Percentiles rank a stretch among this genome's conserved stretches.
phyloP scores from a whole-genome alignment of 2,113 vertebrate species.

The Clarias macrocephalus region DNA sequence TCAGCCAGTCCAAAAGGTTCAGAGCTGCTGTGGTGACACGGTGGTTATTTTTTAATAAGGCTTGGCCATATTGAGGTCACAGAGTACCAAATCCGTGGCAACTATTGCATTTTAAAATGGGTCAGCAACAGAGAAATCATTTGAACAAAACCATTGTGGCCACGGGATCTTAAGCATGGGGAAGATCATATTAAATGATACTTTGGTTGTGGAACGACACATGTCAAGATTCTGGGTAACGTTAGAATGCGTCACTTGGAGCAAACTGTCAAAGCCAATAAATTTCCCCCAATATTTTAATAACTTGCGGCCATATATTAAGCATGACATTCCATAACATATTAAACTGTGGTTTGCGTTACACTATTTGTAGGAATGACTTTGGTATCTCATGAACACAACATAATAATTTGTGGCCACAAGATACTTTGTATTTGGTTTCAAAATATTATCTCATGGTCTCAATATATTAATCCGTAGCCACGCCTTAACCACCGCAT shows the following conservation, averaged over 20 bases:
- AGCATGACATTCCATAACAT: background rate
- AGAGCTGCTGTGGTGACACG: background rate
- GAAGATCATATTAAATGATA: background rate
- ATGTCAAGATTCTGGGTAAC: background rate
- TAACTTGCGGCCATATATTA: conserved; percentile 9
- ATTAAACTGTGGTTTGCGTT: background rate
- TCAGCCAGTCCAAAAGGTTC: background rate
- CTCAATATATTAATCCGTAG: background rate
- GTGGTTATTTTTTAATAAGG: conserved; percentile 16
- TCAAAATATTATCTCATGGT: background rate
- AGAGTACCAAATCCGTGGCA: background rate
- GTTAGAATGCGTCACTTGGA: background rate
- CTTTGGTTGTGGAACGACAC: background rate
- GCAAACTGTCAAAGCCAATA: background rate
- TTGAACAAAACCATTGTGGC: background rate
- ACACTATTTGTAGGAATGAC: background rate
- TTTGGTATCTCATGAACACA: background rate
- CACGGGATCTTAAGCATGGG: background rate
- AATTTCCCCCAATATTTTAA: background rate
- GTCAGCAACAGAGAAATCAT: background rate
- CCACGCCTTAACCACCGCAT: conserved; percentile 1
- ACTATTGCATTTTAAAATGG: background rate
- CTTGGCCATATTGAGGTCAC: background rate
- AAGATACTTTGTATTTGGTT: conserved; percentile 8
- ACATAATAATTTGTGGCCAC: conserved; percentile 9